phyloP scores from a whole-genome alignment of 1,140 invertebrate genomes.

The Paracyclopina nana region DNA sequence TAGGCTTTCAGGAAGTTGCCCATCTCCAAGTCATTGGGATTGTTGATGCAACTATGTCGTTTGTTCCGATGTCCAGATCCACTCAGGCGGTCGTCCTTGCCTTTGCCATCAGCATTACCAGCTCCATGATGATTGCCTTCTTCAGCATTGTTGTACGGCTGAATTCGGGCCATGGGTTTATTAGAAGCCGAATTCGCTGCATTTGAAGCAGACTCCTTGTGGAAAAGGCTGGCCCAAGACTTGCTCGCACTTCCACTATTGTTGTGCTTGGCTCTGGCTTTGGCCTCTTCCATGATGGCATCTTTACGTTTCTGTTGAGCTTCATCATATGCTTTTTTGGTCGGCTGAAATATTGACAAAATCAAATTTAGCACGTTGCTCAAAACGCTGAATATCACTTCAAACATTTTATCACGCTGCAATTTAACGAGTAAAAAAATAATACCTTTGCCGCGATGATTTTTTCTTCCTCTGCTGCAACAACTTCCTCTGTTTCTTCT shows the following conservation, averaged over 20 bases:
- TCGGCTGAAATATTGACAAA: too few relatives aligned
- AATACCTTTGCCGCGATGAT: too few relatives aligned
- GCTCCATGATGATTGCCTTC: too few relatives aligned
- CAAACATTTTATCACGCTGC: not conserved
- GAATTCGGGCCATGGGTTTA: slow-evolving; percentile 7
- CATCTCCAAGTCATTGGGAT: slow-evolving; percentile 17
- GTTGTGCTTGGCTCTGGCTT: not conserved
- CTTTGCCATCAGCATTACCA: slow-evolving; percentile 19
- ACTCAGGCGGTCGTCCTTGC: too few relatives aligned
- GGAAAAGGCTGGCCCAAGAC: slow-evolving; percentile 9
- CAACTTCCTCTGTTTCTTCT: too few relatives aligned
- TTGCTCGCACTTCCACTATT: not conserved
- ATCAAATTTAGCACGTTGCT: too few relatives aligned
- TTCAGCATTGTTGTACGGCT: slow-evolving; percentile 2
- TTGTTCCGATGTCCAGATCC: too few relatives aligned
- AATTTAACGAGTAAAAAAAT: too few relatives aligned
- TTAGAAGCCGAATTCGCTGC: not conserved
- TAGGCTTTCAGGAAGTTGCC: slow-evolving; percentile 30
- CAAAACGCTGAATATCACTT: too few relatives aligned
- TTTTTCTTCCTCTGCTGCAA: too few relatives aligned
- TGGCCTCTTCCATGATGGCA: not conserved
- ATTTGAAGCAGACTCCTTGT: not conserved
- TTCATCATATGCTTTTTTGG: not conserved
- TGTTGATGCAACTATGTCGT: not conserved
- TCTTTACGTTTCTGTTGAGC: not conserved